Base-by-base conservation (phyloP, 2,113 vertebrate genomes). In the Triplophysa siluroides region DNA sequence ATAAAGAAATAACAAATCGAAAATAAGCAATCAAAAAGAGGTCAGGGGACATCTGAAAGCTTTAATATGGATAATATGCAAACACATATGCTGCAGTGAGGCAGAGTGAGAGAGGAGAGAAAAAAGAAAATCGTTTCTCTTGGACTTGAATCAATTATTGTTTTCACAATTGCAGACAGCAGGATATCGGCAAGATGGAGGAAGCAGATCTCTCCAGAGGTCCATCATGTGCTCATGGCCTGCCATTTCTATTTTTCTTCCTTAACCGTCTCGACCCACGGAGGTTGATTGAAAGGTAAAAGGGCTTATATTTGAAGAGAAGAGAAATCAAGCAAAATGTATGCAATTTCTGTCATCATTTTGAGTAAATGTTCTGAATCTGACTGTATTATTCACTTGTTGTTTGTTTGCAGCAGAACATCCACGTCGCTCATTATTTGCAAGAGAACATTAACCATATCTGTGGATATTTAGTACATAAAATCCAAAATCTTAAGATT, bases 11-110 rank as follows among this genome's bases (percentile, higher is more conserved):
- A 85, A 87, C 91, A 50, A 61, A 69, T 65, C 33, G 33, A 64
- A 54, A 88, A 83, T 87, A 90, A 80, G 50, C 50, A 88, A 88
- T 87, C 88, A 90, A 85, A 76, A 85, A 63, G 87, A 86, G 38
- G 11, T 12, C 19, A 41, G 5, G 43, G 4, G 33, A 23, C 63
- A 43, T 69, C 21, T 47, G 66, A 56, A 18, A 56, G 16, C 18
- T 21, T 21, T 58, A 21, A 21, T 58, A 58, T 58, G 19, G 13
- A 52, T 52, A 6, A 21, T 58, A 58, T 58, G 19, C 54, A 38
- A 63, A 50, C 24, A 63, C 10, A 11, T 54, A 71, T n/a, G 50
- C 16, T 5, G 58, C 29, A 68, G 9, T 38, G 38, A 13, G 3
- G 12, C 24, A 65, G 60, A 54, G 21, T 43, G 58, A 65, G 21